These are phyloP conservation scores for Passer montanus DNA, from an alignment of 2,113 vertebrate genomes.

Conservation along the genomic window DNA sequence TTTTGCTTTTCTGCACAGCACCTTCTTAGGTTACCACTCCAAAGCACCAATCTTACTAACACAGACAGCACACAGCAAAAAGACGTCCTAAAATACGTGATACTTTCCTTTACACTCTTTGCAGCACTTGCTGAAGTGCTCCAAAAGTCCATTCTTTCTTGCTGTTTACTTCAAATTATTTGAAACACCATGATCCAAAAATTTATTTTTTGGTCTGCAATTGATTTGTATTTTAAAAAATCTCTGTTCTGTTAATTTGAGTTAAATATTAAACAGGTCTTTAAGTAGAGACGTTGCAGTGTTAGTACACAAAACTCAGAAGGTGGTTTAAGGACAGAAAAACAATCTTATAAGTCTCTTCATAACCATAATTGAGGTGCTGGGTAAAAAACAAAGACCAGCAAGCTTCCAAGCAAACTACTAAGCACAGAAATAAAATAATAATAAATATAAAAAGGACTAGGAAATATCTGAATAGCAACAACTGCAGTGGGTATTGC, in stretches of 20 bases:
- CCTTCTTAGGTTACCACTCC: background rate
- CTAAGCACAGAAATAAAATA: background rate
- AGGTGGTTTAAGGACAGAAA: background rate
- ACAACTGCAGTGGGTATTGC: background rate
- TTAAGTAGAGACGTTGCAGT: background rate
- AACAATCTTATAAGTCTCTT: background rate
- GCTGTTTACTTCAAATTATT: background rate
- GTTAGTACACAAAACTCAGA: background rate
- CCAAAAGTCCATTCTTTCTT: background rate
- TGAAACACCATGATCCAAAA: background rate
- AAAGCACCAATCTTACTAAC: background rate
- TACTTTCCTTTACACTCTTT: background rate
- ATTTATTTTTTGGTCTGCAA: background rate
- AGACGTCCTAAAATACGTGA: background rate
- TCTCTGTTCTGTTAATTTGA: background rate
- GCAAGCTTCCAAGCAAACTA: background rate
- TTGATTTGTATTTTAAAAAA: background rate
- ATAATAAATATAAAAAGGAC: background rate
- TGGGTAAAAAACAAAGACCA: background rate
- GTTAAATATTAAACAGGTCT: constrained; percentile 62
- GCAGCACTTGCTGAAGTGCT: background rate
- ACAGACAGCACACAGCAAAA: background rate
- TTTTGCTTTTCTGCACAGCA: background rate
- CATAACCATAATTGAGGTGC: background rate
- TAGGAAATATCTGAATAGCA: background rate